These are phyloP conservation scores for Dorcus hopei DNA, from an alignment of 2,888 invertebrate genomes.

Conservation along the genomic window DNA sequence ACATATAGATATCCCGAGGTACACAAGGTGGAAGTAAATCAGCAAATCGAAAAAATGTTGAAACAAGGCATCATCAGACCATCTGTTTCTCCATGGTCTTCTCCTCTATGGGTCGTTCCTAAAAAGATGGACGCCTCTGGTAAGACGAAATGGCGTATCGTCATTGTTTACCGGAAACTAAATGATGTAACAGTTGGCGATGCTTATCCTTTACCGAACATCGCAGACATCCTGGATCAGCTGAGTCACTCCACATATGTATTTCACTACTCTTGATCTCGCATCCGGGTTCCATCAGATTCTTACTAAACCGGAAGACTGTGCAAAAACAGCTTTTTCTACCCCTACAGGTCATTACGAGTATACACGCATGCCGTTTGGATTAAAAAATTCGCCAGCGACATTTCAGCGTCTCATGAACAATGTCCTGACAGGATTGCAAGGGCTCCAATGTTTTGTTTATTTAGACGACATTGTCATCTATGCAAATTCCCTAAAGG, in stretches of 20 bases:
- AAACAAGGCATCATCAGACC: background rate
- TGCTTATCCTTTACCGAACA: slow-evolving; percentile 29
- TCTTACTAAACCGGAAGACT: slow-evolving; percentile 13
- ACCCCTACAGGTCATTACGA: slow-evolving; percentile 28
- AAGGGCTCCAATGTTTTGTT: slow-evolving; percentile 30
- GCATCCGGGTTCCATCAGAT: slow-evolving; percentile 23
- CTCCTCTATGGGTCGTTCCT: slow-evolving; percentile 34
- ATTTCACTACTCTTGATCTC: slow-evolving; percentile 22
- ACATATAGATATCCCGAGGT: slow-evolving; percentile 4
- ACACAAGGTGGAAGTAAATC: too few species aligned
- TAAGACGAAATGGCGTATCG: slow-evolving; percentile 25
- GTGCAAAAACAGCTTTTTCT: slow-evolving; percentile 28
- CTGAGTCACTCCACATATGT: slow-evolving; percentile 25
- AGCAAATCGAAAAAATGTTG: too few species aligned
- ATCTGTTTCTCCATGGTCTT: slow-evolving; percentile 6
- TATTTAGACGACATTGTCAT: too few species aligned
- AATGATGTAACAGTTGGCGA: slow-evolving; percentile 34
- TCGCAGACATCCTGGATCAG: slow-evolving; percentile 32
- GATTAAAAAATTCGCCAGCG: slow-evolving; percentile 31
- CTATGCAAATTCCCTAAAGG: slow-evolving; percentile 24
- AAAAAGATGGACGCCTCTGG: slow-evolving; percentile 18
- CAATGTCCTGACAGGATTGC: slow-evolving; percentile 27
- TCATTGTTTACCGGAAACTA: slow-evolving; percentile 27
- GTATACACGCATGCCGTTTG: slow-evolving; percentile 31
- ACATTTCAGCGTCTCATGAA: slow-evolving; percentile 37